Percentiles rank a stretch among this genome's conserved stretches.
These are phyloP conservation scores for Apodemus speciosus DNA, from an alignment of 2,113 vertebrate species.

Conservation along the genomic window DNA sequence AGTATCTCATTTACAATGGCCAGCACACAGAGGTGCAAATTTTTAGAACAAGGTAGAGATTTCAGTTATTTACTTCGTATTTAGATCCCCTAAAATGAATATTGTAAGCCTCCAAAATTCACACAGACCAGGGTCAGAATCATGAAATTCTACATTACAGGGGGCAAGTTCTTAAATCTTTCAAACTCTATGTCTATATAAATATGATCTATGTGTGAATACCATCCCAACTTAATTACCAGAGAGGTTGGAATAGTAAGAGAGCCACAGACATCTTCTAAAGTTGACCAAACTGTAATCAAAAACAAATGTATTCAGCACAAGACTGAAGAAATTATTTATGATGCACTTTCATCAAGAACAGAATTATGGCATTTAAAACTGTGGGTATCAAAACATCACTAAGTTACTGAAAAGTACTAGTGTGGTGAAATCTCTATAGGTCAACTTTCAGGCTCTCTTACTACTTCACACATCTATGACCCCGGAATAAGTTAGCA, in stretches of 20 bases:
- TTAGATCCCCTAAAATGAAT: not conserved
- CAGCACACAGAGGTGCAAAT: not conserved
- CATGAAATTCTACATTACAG: not conserved
- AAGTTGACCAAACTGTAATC: not conserved
- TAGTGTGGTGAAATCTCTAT: not conserved
- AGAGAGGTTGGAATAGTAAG: not conserved
- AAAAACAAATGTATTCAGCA: not conserved
- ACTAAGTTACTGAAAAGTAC: not conserved
- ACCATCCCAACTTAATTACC: not conserved
- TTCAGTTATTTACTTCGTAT: not conserved
- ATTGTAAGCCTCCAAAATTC: not conserved
- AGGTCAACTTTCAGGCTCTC: not conserved
- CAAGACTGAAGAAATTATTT: not conserved
- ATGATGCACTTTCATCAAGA: conserved; percentile 9
- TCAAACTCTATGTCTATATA: not conserved
- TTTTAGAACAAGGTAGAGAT: not conserved
- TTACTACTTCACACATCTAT: not conserved
- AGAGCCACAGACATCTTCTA: not conserved
- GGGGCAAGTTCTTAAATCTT: not conserved
- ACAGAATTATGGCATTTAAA: not conserved
- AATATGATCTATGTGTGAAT: not conserved
- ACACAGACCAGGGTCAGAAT: not conserved
- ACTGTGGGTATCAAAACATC: not conserved
- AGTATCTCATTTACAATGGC: not conserved
- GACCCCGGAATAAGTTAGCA: not conserved